Base-by-base conservation (phyloP, 2,888 invertebrate species). In the Isotomurus palustris region DNA sequence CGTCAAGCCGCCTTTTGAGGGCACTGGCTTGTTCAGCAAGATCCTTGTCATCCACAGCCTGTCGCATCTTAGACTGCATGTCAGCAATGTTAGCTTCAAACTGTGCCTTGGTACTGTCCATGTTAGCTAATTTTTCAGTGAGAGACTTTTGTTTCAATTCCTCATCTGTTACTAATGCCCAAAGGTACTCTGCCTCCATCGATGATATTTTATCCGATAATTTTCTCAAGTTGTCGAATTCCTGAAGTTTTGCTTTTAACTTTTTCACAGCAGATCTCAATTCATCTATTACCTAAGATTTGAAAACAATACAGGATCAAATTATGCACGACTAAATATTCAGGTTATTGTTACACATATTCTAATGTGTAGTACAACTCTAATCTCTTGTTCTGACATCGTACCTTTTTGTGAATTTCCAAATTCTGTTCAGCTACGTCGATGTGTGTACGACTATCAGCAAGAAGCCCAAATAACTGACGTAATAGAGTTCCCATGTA, bases 401-500 rank as follows among this genome's bases (percentile, higher is more conserved):
- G n/a, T 44, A 51, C 52, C 8, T 47, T 35, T 25, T 58, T 29
- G 12, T 24, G 44, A n/a, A n/a, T 17, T 10, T 28, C 25, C 14
- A 66, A 21, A 29, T 58, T 56, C 27, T 47, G n/a, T 24, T 41
- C 10, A 19, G 49, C 24, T 12, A 44, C 19, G 6, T 50, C 35
- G 12, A 66, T 47, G 27, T 60, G 29, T 10, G 12, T 17, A 14
- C 38, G 25, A 21, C 40, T 38, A 17, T 60, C 60, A 19, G 2
- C 19, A n/a, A 57, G 32, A 17, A 66, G 28, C n/a, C 17, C n/a
- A 2, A 43, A 53, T 41, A 62, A 45, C 43, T 62, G 58, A 1
- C 52, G 38, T 21, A 67, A 44, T 3, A 66, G 44, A 14, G 64
- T 62, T 21, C 69, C 69, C 8, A 67, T 62, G 35, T 66, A 62